Conservation (phyloP, 2,888 invertebrate genomes). For the Clusia tigrina region DNA sequence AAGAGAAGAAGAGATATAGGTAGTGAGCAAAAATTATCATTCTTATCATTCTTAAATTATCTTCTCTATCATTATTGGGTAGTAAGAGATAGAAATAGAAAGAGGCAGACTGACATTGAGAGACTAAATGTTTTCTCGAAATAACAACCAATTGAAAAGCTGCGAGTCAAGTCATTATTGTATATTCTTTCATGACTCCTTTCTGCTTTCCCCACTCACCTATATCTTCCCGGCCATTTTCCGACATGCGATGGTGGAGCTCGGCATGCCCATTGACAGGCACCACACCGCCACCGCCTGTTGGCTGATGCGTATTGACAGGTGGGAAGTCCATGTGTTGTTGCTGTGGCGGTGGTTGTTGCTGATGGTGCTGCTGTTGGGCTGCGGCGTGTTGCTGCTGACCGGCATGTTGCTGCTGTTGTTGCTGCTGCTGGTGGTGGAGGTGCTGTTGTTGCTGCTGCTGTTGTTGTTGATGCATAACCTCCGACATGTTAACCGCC, state of each 20-base stretch:
- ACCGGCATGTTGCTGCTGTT: constrained; percentile 70
- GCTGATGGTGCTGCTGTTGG: constrained; percentile 66
- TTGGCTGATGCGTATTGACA: constrained; percentile 51
- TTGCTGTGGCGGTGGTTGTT: constrained; percentile 70
- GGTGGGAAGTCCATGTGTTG: constrained; percentile 66
- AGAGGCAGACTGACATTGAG: too few relatives aligned
- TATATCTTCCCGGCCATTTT: constrained; percentile 65
- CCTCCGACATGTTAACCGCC: constrained; percentile 70
- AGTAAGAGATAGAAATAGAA: neutral
- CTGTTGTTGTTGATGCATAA: constrained; percentile 72
- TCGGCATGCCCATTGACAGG: constrained; percentile 71
- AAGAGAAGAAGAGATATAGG: too few relatives aligned
- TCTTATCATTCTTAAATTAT: too few relatives aligned
- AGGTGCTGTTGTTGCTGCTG: constrained; percentile 68
- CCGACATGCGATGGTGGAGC: constrained; percentile 70
- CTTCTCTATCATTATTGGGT: too few relatives aligned
- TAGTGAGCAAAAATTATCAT: too few relatives aligned
- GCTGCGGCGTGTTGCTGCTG: constrained; percentile 58
- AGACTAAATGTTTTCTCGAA: too few relatives aligned
- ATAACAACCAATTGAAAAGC: too few relatives aligned
- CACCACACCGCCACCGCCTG: constrained; percentile 34
- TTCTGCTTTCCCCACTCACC: constrained; percentile 64
- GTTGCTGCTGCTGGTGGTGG: constrained; percentile 68
- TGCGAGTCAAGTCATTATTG: neutral
- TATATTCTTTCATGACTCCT: neutral